Evolutionary conservation across 1,140 invertebrate genomes (phyloP), one percentile per base, ranked within the genome.

Genomic region (Drosophila subpulchrella): DNA sequence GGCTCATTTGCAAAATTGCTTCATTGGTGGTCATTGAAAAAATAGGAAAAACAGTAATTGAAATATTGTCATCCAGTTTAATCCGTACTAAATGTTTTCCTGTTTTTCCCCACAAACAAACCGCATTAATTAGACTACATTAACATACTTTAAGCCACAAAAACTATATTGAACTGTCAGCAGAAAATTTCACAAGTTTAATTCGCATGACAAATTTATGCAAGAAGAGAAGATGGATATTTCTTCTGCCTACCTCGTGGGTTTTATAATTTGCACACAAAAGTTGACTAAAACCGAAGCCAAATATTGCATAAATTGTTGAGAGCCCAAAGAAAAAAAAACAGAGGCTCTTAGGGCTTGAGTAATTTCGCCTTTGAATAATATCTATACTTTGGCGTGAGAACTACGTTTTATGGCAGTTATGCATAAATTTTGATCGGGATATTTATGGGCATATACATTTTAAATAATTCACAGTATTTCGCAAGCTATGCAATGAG

Each of bases 331-430:
- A 47, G 42, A 44, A 15, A 8, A 15, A 15, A 42, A 34, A 34
- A 8, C 42, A 4, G 42, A 11, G 42, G 50, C 57, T 57, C 63
- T 67, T 68, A 48, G 42, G 68, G 61, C 71, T 66, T 85, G 65
- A 53, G 82, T 66, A 88, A 88, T 86, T 81, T 57, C 42, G 73
- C 53, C 77, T 81, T 88, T 86, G 78, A 88, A 85, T 85, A 86
- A 86, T 82, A 75, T 48, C 50, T 67, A 75, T 47, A 48, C 62
- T 60, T 53, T 74, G 70, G 83, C 82, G 83, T 86, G 82, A 86
- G 82, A 86, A 86, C 53, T 47, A 8, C 51, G 46, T 50, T 77
- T 63, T 59, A 27, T 62, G 62, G 51, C 41, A 68, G 79, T 77
- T 70, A 71, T 70, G 67, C 47, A 67, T 72, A 58, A n/a, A 53